Evolutionary conservation across 1,140 invertebrate species (phyloP), one percentile per base, ranked within the genome.

Genomic region (Drosophila santomea): DNA sequence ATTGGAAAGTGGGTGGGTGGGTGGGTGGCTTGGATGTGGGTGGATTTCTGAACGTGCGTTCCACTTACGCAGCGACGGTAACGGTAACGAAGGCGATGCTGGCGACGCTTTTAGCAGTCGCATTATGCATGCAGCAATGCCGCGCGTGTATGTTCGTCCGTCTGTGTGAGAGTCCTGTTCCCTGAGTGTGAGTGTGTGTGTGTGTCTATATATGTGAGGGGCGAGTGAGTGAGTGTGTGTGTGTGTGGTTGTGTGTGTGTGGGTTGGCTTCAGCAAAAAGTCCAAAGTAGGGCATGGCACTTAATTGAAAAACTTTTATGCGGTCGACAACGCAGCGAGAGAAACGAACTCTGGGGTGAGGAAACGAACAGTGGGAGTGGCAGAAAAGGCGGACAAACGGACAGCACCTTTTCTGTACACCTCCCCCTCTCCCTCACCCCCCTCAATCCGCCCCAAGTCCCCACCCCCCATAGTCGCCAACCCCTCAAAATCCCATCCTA

Each of bases 261-360:
- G 59, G 43, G 12, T 55, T 69, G 15, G 67, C 39, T 52, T 50
- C 57, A 56, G 78, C 72, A 80, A 61, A 80, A 60, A 81, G 78
- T 81, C 73, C 78, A 81, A 82, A 82, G 79, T 82, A 82, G 79
- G 79, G 79, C 79, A 82, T 82, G 79, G 74, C 79, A 82, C 79
- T 82, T 82, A 82, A 82, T 82, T 82, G 79, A 82, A 82, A 82
- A 82, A 82, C 79, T 82, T 82, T 82, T 82, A 82, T 82, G 79
- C 79, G 79, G 79, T 82, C 79, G 79, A 81, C 73, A 81, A 81
- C 78, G 78, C 74, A 81, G 60, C 73, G 38, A 67, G 36, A 43
- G 52, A 71, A 71, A 25, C 62, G 43, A 50, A 51, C 28, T 51
- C 28, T 32, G 15, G 23, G 36, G 11, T 25, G n/a, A 3, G 28